Percentiles rank a stretch among this genome's conserved stretches.
Conservation (phyloP, 2,113 vertebrate genomes). For the Emydocephalus ijimae region DNA sequence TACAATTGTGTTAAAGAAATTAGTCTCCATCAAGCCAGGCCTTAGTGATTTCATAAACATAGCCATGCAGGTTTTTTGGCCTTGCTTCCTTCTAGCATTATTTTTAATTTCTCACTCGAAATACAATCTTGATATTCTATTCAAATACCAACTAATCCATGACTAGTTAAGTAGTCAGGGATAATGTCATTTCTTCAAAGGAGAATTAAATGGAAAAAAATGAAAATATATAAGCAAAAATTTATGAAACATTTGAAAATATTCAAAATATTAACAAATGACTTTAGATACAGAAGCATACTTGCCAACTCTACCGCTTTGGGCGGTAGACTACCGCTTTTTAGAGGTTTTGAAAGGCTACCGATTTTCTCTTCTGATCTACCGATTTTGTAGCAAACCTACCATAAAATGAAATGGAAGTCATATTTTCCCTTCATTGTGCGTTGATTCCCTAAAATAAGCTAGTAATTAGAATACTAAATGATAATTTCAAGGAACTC, state of each 20-base stretch:
- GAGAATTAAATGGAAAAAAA: constrained; percentile 44
- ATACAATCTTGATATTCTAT: not conserved
- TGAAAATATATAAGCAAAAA: constrained; percentile 15
- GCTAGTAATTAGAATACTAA: no score
- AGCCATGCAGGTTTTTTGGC: not conserved
- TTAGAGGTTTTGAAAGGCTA: no score
- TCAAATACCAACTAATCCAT: not conserved
- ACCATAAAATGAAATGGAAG: no score
- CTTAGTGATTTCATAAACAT: not conserved
- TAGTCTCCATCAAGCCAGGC: not conserved
- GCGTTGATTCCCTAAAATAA: no score
- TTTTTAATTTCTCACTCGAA: not conserved
- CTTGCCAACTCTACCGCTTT: no score
- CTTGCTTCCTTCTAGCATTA: not conserved
- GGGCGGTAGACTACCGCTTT: no score
- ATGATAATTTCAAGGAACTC: no score
- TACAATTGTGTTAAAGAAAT: not conserved
- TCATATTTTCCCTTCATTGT: no score
- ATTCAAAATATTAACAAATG: not conserved
- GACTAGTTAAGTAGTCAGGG: not conserved
- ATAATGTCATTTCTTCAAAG: not conserved
- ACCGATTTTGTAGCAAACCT: no score
- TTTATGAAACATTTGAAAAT: constrained; percentile 1
- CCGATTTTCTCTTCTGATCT: no score
- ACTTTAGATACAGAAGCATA: not conserved